Conservation (phyloP, 2,113 vertebrate species). For the Dolichallabes microphthalmus region DNA sequence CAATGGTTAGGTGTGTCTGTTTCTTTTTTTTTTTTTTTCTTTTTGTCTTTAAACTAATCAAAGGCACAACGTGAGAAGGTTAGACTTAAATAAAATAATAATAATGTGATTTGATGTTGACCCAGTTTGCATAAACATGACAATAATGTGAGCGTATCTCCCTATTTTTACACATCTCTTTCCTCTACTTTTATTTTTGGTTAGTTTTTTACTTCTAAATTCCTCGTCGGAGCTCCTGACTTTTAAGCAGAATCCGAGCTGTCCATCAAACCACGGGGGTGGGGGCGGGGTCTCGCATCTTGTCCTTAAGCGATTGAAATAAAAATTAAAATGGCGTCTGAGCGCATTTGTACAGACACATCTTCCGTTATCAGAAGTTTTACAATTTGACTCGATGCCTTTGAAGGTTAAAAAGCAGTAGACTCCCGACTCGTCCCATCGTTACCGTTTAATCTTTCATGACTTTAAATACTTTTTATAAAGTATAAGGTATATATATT, state of each 20-base stretch:
- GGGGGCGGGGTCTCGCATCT: not conserved
- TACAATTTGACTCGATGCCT: not conserved
- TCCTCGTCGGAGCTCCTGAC: not conserved
- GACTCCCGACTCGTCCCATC: not conserved
- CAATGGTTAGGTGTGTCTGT: not conserved
- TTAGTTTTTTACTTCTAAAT: too few species aligned
- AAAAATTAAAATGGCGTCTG: too few species aligned
- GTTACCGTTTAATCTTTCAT: not conserved
- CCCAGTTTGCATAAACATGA: not conserved
- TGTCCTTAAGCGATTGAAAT: too few species aligned
- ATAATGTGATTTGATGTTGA: not conserved
- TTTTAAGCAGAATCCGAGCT: not conserved
- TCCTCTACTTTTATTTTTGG: not conserved
- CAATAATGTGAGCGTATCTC: too few species aligned
- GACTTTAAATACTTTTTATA: too few species aligned
- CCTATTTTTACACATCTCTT: not conserved
- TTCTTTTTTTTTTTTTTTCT: not conserved
- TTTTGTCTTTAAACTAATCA: not conserved
- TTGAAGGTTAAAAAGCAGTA: too few species aligned
- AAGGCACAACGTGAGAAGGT: not conserved
- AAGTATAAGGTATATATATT: too few species aligned
- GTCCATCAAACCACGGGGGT: not conserved
- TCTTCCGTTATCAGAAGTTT: not conserved
- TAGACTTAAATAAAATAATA: not conserved
- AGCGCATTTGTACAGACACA: not conserved